Evolutionary conservation across 2,888 invertebrate species (phyloP).

Genomic region (Amphipyra tragopoginis): DNA sequence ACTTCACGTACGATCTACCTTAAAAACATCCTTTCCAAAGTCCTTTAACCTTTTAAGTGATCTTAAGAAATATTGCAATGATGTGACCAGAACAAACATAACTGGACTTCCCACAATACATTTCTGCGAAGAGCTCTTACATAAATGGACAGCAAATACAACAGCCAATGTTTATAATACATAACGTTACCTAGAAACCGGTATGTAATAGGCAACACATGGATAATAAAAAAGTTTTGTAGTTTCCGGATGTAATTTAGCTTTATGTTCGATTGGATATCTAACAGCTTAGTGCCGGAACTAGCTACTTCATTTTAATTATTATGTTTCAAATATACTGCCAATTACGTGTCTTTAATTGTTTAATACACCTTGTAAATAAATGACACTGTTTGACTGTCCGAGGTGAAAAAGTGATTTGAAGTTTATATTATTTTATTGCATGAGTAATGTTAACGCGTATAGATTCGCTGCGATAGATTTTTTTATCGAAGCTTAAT

Average conservation of each 20-base stretch:
- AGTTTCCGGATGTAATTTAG: constrained; percentile 49
- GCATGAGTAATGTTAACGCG: background rate
- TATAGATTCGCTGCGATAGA: no score
- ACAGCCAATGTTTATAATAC: background rate
- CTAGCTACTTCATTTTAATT: constrained; percentile 38
- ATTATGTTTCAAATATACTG: constrained; percentile 31
- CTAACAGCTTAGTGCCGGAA: constrained; percentile 46
- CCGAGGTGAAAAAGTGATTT: constrained; percentile 43
- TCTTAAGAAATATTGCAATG: constrained; percentile 18
- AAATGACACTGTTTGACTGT: constrained; percentile 24
- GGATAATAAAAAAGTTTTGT: constrained; percentile 24
- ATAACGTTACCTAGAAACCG: constrained; percentile 19
- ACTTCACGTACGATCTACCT: background rate
- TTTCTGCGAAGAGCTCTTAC: constrained; percentile 27
- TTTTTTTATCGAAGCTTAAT: no score
- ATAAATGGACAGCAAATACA: constrained; percentile 21
- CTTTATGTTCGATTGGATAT: constrained; percentile 23
- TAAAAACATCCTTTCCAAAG: background rate
- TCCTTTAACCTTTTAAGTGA: constrained; percentile 29
- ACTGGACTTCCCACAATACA: constrained; percentile 23
- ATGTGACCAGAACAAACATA: constrained; percentile 27
- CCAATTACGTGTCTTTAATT: constrained; percentile 30
- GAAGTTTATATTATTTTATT: constrained; percentile 12
- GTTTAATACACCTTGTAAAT: constrained; percentile 34
- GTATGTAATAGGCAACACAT: constrained; percentile 12